Conservation (phyloP, 2,797 vertebrate species). For the Pseudochirops cupreus region DNA sequence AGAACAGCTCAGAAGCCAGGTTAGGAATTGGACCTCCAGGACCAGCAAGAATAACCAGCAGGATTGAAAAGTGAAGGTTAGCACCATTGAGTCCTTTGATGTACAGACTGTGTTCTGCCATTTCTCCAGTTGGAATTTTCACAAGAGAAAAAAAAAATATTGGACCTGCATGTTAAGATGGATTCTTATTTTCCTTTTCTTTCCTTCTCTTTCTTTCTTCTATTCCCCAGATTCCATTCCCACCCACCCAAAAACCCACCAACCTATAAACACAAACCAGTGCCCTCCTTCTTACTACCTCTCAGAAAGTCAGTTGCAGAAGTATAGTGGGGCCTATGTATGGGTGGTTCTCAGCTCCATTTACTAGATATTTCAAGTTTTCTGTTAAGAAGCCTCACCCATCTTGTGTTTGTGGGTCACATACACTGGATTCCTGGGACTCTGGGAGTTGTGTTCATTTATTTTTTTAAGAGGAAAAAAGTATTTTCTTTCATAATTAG, state of each 20-base stretch:
- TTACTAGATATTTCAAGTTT: not conserved
- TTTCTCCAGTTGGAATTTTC: constrained; percentile 73
- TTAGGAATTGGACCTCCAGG: constrained; percentile 94
- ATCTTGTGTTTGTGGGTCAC: not conserved
- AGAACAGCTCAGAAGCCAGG: constrained; percentile 95
- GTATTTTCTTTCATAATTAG: not conserved
- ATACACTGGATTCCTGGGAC: not conserved
- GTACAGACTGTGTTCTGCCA: constrained; percentile 60
- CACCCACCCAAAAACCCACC: constrained; percentile 59
- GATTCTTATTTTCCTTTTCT: constrained; percentile 44
- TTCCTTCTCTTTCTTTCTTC: not conserved
- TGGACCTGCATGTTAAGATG: constrained; percentile 78
- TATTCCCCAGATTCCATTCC: not conserved
- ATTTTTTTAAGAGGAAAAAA: not conserved
- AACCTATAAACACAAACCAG: constrained; percentile 65
- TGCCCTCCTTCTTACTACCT: constrained; percentile 8
- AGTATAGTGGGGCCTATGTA: not conserved
- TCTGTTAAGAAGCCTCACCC: not conserved
- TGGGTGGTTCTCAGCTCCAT: not conserved
- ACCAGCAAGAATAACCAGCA: constrained; percentile 94
- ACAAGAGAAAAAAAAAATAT: constrained; percentile 51
- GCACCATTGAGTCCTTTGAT: constrained; percentile 32
- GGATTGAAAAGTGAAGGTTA: constrained; percentile 76
- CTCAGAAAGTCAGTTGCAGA: not conserved
- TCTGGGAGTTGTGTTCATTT: not conserved